Percentiles rank a stretch among this genome's conserved stretches.
phyloP scores from a whole-genome alignment of 2,113 vertebrate genomes.

The Neodon shergylaensis region DNA sequence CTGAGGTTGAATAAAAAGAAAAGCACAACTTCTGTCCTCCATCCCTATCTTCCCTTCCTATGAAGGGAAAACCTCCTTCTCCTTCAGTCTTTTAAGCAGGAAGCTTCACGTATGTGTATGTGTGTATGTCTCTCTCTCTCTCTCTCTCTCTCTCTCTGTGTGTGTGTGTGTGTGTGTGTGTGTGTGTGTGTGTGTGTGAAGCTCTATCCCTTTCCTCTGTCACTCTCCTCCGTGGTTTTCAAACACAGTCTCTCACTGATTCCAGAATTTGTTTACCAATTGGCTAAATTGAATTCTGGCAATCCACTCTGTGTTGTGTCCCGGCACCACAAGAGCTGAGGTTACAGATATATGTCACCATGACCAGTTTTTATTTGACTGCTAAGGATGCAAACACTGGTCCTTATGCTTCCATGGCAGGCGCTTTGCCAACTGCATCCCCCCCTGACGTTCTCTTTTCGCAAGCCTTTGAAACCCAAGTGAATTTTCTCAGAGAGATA shows the following conservation, averaged over 20 bases:
- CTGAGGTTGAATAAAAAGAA: not conserved
- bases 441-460: no score
- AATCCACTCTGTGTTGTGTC: not conserved
- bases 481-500: not conserved
- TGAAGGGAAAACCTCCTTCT: not conserved
- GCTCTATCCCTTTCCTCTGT: not conserved
- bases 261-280: not conserved
- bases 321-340: not conserved
- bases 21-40: not conserved
- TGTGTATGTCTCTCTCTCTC: no score
- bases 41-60: not conserved
- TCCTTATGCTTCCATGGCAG: not conserved
- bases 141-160: no score
- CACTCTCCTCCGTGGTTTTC: not conserved
- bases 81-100: not conserved
- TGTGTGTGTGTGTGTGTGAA: not conserved
- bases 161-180: not conserved
- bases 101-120: no score
- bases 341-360: not conserved
- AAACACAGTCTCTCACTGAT: not conserved
- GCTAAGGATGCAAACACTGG: not conserved
- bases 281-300: not conserved
- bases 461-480: not conserved
- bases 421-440: accelerated
- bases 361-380: not conserved